phyloP scores from a whole-genome alignment of 2,888 invertebrate genomes.

The Aphodius granarius region DNA sequence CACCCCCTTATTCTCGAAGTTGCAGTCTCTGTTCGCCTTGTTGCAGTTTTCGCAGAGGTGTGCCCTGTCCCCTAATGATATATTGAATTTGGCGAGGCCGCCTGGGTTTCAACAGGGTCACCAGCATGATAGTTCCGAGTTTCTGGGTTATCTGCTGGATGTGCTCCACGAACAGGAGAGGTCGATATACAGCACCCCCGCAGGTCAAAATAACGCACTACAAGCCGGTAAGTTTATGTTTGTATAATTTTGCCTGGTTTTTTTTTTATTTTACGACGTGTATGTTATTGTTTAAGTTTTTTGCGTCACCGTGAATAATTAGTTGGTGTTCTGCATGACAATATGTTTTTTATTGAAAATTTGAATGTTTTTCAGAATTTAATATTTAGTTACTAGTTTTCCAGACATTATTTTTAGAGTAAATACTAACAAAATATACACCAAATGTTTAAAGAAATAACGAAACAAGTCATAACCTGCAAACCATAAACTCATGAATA shows the following conservation, averaged over 20 bases:
- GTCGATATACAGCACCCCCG: conserved; percentile 33
- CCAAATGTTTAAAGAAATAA: no score
- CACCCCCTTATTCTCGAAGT: conserved; percentile 60
- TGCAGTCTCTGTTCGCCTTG: conserved; percentile 75
- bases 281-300: neutral
- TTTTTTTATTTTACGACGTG: neutral
- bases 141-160: conserved; percentile 73
- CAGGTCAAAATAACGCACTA: conserved; percentile 5
- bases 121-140: conserved; percentile 90
- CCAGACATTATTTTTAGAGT: no score
- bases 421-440: no score
- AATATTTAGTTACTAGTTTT: no score
- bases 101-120: conserved; percentile 75
- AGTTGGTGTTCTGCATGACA: no score
- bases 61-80: conserved; percentile 71
- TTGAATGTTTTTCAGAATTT: no score
- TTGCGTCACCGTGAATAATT: neutral
- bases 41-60: conserved; percentile 68
- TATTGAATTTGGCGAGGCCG: conserved; percentile 72
- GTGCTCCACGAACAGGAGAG: conserved; percentile 74
- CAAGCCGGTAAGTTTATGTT: conserved; percentile 12
- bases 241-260: neutral
- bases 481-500: no score
- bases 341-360: no score
- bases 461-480: no score